These are phyloP conservation scores for Chamaetylas fuelleborni DNA, from an alignment of 2,113 vertebrate species.

Conservation along the genomic window DNA sequence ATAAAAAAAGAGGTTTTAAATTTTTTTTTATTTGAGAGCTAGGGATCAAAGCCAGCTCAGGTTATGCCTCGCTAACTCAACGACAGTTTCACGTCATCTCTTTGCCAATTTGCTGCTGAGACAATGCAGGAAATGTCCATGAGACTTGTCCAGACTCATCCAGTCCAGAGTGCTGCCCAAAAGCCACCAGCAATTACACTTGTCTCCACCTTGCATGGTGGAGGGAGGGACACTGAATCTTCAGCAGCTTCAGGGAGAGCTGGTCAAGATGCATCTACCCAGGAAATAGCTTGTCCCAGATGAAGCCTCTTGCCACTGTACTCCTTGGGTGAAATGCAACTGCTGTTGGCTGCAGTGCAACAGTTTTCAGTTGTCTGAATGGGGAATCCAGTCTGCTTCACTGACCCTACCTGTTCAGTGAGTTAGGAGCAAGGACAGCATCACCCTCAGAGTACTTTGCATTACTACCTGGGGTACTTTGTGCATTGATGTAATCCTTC, in stretches of 20 bases:
- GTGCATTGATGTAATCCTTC: not conserved
- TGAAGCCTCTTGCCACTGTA: not conserved
- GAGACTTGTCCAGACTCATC: not conserved
- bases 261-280: not conserved
- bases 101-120: rapidly evolving
- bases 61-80: not conserved
- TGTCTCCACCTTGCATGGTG: not conserved
- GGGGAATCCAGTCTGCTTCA: not conserved
- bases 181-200: not conserved
- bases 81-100: not conserved
- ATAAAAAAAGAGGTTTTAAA: not conserved
- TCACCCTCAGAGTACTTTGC: not conserved
- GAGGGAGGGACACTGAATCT: not conserved
- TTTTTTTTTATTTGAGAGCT: not conserved
- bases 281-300: not conserved
- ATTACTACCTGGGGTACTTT: not conserved
- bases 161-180: not conserved
- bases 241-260: not conserved
- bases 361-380: not conserved
- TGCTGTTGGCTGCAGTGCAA: not conserved
- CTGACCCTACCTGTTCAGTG: rapidly evolving
- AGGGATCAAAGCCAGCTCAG: not conserved
- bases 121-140: not conserved
- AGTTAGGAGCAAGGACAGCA: not conserved
- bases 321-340: not conserved